Conservation (phyloP, 2,888 invertebrate species). For the Dermolepida albohirtum region DNA sequence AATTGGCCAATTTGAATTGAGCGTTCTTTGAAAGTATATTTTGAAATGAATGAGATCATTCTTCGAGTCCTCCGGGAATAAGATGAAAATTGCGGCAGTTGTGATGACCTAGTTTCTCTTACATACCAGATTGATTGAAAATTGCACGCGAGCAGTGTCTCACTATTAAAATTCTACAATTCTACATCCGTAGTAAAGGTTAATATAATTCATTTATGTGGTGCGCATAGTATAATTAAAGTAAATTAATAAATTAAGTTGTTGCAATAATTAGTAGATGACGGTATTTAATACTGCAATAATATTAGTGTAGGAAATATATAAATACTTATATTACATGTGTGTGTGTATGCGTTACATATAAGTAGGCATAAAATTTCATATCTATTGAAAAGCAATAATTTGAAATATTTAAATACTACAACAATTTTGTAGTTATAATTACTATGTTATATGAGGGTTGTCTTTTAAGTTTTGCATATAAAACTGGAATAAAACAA, state of each 20-base stretch:
- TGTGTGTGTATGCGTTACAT: neutral
- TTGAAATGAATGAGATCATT: constrained; percentile 13
- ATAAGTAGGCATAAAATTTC: no score
- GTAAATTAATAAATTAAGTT: constrained; percentile 13
- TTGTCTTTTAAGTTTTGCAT: no score
- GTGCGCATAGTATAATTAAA: constrained; percentile 8
- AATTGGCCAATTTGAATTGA: no score
- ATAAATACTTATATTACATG: no score
- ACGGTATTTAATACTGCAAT: neutral
- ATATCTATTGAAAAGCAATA: no score
- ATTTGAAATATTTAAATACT: no score
- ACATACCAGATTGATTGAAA: constrained; percentile 25
- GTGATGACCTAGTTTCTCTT: constrained; percentile 19
- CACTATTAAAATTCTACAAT: constrained; percentile 14
- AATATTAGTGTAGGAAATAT: neutral
- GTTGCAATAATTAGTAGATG: neutral
- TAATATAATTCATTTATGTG: constrained; percentile 15
- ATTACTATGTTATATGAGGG: no score
- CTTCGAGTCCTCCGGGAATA: constrained; percentile 27
- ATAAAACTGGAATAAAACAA: no score
- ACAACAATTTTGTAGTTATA: no score
- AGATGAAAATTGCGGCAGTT: constrained; percentile 26
- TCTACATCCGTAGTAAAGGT: constrained; percentile 18
- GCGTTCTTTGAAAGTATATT: neutral
- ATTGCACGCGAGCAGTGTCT: constrained; percentile 16